These are phyloP conservation scores for Tiliacea citrago DNA, from an alignment of 2,888 invertebrate genomes.

Conservation along the genomic window DNA sequence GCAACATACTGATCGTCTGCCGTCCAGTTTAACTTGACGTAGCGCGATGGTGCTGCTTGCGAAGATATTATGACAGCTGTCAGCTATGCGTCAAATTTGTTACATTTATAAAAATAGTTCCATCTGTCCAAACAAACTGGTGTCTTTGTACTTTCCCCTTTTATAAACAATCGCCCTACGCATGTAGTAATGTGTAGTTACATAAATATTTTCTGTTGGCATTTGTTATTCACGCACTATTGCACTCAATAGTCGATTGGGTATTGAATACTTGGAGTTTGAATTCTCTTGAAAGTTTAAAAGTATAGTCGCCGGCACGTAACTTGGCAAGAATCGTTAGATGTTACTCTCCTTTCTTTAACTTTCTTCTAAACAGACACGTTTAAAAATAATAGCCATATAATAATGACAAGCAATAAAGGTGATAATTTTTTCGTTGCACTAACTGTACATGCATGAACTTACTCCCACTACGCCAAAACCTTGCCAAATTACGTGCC, in stretches of 20 bases:
- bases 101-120: neutral
- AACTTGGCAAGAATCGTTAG: too few relatives aligned
- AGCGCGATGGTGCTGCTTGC: neutral
- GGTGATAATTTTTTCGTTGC: too few relatives aligned
- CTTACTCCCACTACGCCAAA: too few relatives aligned
- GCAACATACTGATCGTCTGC: constrained; percentile 16
- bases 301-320: too few relatives aligned
- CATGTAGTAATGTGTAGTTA: constrained; percentile 49
- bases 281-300: constrained; percentile 12
- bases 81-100: constrained; percentile 31
- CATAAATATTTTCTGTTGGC: constrained; percentile 58
- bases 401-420: too few relatives aligned
- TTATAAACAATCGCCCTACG: constrained; percentile 52
- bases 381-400: too few relatives aligned
- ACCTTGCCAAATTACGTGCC: too few relatives aligned
- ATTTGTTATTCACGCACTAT: constrained; percentile 68
- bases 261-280: too few relatives aligned
- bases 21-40: constrained; percentile 10
- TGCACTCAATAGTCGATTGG: constrained; percentile 64
- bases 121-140: constrained; percentile 15
- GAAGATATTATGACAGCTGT: constrained; percentile 39
- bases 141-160: constrained; percentile 31
- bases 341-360: too few relatives aligned
- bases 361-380: too few relatives aligned
- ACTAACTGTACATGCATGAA: too few relatives aligned